These are phyloP conservation scores for Meloidogyne floridensis DNA, from an alignment of 1,140 invertebrate genomes.

Conservation along the genomic window DNA sequence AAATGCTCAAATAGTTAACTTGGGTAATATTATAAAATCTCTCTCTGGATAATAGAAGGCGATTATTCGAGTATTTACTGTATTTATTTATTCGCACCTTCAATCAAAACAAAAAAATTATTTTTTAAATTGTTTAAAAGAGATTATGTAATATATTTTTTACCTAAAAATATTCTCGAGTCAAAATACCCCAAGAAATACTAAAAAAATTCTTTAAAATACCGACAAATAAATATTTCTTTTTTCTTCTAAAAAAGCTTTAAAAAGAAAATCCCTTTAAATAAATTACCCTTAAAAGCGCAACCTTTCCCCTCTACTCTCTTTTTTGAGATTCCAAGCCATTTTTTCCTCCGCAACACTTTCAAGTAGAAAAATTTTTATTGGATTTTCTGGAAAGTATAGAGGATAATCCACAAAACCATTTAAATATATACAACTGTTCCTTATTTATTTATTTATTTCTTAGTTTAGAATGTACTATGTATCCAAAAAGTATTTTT, in stretches of 20 bases:
- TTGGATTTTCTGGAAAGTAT: conserved; percentile 1
- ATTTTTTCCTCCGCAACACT: background rate
- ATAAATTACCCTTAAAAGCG: too few species aligned
- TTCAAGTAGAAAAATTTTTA: background rate
- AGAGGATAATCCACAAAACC: background rate
- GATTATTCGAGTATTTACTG: too few species aligned
- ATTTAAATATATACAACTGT: conserved; percentile 6
- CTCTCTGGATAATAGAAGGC: too few species aligned
- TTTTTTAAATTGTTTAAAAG: too few species aligned
- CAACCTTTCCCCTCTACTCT: too few species aligned
- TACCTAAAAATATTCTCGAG: background rate
- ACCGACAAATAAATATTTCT: background rate
- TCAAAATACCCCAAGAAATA: background rate
- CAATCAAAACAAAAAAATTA: too few species aligned
- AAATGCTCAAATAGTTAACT: too few species aligned
- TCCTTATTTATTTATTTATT: background rate
- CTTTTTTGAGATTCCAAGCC: background rate
- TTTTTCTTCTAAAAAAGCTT: background rate
- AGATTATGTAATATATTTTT: too few species aligned
- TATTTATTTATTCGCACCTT: too few species aligned
- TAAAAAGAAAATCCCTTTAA: too few species aligned
- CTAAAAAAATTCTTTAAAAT: background rate
- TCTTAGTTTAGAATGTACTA: too few species aligned
- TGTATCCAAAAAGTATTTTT: background rate
- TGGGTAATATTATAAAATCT: too few species aligned